Evolutionary conservation across 2,797 vertebrate genomes (phyloP).

Genomic region (Orestias chungarensis): DNA sequence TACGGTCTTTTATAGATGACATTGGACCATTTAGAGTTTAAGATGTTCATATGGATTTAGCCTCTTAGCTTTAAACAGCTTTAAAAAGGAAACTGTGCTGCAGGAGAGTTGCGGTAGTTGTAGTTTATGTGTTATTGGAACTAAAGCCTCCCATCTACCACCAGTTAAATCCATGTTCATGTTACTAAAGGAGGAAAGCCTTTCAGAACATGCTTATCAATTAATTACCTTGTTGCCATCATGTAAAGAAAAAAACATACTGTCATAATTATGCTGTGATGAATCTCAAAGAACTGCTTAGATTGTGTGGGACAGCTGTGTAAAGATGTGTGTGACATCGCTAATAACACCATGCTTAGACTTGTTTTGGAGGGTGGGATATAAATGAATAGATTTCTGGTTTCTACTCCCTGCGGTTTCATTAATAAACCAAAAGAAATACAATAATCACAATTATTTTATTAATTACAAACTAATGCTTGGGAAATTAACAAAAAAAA

Average conservation of each 20-base stretch:
- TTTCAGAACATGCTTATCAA: background rate
- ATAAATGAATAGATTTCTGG: slow-evolving; percentile 10
- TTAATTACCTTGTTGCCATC: background rate
- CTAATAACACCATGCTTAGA: slow-evolving; percentile 5
- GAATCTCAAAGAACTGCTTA: background rate
- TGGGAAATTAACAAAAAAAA: slow-evolving; percentile 32
- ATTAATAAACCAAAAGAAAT: slow-evolving; percentile 23
- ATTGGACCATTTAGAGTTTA: background rate
- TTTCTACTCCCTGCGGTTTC: slow-evolving; percentile 26
- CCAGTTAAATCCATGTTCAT: background rate
- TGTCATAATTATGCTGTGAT: background rate
- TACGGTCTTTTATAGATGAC: background rate
- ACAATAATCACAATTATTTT: slow-evolving; percentile 51
- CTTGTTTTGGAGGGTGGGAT: background rate
- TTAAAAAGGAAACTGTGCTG: slow-evolving; percentile 6
- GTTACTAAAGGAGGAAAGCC: background rate
- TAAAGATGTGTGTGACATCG: background rate
- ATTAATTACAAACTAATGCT: slow-evolving; percentile 24
- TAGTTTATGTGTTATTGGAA: background rate
- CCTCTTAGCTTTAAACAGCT: too few species aligned
- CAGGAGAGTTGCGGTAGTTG: background rate
- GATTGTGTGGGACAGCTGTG: background rate
- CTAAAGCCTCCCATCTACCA: background rate
- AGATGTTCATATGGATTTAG: too few species aligned
- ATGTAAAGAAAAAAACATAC: background rate